Evolutionary conservation across 1,140 invertebrate species (phyloP).

Genomic region (Capitella teleta): DNA sequence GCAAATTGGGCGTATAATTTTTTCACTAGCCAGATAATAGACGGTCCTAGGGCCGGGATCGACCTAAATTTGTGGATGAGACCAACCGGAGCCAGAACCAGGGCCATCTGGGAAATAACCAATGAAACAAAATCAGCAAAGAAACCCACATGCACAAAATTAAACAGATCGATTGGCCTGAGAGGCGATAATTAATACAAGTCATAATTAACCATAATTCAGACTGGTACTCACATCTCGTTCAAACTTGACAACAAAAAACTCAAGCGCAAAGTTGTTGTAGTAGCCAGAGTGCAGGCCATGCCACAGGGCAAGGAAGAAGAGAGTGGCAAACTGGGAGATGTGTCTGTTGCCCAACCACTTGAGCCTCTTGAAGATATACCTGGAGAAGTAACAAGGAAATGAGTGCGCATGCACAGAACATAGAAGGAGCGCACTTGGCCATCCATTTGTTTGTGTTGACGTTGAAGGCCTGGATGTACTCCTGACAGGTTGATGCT

Average conservation of each 20-base stretch:
- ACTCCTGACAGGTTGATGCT: slow-evolving; percentile 66
- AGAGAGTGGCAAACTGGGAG: slow-evolving; percentile 67
- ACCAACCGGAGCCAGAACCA: neutral
- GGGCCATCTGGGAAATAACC: neutral
- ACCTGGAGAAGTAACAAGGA: slow-evolving; percentile 39
- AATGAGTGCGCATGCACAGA: neutral
- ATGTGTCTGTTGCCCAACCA: slow-evolving; percentile 75
- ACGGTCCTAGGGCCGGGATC: slow-evolving; percentile 16
- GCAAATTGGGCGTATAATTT: slow-evolving; percentile 67
- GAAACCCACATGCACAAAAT: neutral
- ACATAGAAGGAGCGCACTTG: slow-evolving; percentile 47
- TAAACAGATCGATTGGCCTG: neutral
- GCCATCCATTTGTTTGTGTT: slow-evolving; percentile 88
- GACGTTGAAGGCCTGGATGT: slow-evolving; percentile 79
- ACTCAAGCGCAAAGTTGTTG: slow-evolving; percentile 81
- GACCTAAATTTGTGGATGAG: slow-evolving; percentile 33
- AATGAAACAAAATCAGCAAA: neutral
- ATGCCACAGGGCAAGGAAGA: slow-evolving; percentile 87
- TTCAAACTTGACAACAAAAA: slow-evolving; percentile 70
- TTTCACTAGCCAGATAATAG: slow-evolving; percentile 46
- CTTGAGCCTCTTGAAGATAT: slow-evolving; percentile 81
- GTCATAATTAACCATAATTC: neutral
- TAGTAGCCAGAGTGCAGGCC: slow-evolving; percentile 85
- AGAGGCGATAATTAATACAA: neutral
- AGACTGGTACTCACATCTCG: slow-evolving; percentile 58